Base-by-base conservation (phyloP, 2,113 vertebrate species). In the Datnioides undecimradiatus region DNA sequence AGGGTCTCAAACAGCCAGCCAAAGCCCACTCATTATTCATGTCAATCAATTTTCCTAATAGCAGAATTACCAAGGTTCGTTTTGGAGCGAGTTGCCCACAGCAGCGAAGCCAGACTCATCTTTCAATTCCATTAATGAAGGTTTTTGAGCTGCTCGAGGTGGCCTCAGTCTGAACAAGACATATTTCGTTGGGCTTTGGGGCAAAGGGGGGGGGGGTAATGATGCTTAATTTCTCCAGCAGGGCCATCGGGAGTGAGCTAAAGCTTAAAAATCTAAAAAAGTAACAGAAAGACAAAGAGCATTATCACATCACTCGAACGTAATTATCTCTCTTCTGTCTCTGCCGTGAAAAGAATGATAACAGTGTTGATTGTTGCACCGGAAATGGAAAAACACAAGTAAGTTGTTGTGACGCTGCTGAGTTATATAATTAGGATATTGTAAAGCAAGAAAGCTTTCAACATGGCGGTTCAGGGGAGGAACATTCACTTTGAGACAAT, bases 41-140 rank as follows among this genome's bases (percentile, higher is more conserved):
- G 78, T 55, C 86, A 76, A 40, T 83, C 79, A 75, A 25, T 76
- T 73, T 71, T 69, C 55, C 31, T 71, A 68, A 77, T 46, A 59
- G 73, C 48, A 58, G 66, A 83, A 79, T 75, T 59, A 71, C 49
- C 17, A 52, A 25, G 51, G 75, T 70, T 72, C 1, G 3, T 67
- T 81, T 85, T 73, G 36, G n/a, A 80, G 57, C 12, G 51, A 46
- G 34, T 43, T 72, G 21, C 59, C 33, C 8, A 59, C 17, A 79
- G 75, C 55, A 19, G 43, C 70, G 31, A 67, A 60, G 51, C 38
- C 33, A 67, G 54, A 59, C 34, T 71, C 40, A 54, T 17, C 34
- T 67, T 63, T 82, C 67, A 82, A 17, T 82, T 74, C 78, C 68
- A 84, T 73, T 73, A 80, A 80, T 78, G 25, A 60, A 73, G n/a